phyloP scores from a whole-genome alignment of 2,113 vertebrate species.

The Pollimyrus isidori region DNA sequence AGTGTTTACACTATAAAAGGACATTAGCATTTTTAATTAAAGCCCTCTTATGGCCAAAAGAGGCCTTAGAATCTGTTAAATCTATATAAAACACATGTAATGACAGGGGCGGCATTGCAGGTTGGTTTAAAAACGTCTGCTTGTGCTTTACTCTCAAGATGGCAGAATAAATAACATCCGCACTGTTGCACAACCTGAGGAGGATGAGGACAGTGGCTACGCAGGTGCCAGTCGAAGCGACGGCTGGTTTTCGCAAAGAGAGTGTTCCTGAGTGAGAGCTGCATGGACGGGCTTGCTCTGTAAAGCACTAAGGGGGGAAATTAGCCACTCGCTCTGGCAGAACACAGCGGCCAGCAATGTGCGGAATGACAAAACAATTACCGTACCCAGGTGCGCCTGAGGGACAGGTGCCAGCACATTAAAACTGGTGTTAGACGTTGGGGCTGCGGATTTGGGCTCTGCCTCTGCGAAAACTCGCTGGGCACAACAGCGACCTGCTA shows the following conservation, averaged over 20 bases:
- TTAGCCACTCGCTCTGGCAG: slow-evolving; percentile 16
- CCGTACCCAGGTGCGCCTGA: slow-evolving; percentile 30
- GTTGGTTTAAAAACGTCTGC: neutral
- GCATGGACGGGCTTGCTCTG: neutral
- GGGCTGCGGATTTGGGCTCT: neutral
- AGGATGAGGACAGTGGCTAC: neutral
- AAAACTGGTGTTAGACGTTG: slow-evolving; percentile 28
- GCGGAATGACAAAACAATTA: slow-evolving; percentile 23
- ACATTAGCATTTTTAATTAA: neutral
- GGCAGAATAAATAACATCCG: neutral
- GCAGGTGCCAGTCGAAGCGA: neutral
- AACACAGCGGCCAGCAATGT: slow-evolving; percentile 29
- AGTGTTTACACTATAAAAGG: neutral
- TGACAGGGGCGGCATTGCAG: neutral
- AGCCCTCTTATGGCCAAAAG: neutral
- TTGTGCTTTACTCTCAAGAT: neutral
- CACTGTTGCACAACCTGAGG: neutral
- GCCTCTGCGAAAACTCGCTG: neutral
- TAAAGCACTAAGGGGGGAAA: neutral
- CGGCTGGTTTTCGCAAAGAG: neutral
- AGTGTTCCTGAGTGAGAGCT: neutral
- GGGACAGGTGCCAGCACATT: slow-evolving; percentile 24
- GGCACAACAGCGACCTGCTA: neutral
- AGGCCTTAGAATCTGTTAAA: neutral
- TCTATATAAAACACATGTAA: neutral